These are phyloP conservation scores for Himantopus leucocephalus DNA, from an alignment of 2,113 vertebrate species.

Conservation along the genomic window DNA sequence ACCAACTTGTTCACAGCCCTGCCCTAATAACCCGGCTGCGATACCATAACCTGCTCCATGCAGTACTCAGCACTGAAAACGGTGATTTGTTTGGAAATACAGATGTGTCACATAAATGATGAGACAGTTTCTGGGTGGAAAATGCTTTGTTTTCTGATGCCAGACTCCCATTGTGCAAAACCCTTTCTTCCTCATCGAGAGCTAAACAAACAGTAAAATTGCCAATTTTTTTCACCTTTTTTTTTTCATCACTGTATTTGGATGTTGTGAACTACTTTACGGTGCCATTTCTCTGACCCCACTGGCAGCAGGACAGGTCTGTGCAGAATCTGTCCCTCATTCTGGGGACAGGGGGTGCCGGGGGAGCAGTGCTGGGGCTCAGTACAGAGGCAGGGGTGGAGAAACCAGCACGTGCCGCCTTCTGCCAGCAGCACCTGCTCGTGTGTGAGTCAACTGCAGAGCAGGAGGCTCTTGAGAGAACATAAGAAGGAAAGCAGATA, in stretches of 20 bases:
- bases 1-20: background rate
- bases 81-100: background rate
- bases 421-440: constrained; percentile 39
- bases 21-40: fast-evolving
- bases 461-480: constrained; percentile 6
- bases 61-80: background rate
- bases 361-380: background rate
- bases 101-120: background rate
- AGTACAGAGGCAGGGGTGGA: background rate
- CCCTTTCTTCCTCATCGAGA: background rate
- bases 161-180: background rate
- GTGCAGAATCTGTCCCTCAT: background rate
- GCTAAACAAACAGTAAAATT: background rate
- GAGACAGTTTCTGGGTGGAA: background rate
- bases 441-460: background rate
- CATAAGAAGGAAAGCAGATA: constrained; percentile 44
- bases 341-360: background rate
- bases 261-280: background rate
- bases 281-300: background rate
- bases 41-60: background rate
- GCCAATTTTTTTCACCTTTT: too few species aligned
- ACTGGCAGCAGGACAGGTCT: background rate
- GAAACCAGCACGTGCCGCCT: fast-evolving
- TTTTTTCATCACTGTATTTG: background rate
- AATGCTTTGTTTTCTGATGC: background rate